These are phyloP conservation scores for Pygocentrus nattereri DNA, from an alignment of 2,797 vertebrate genomes.

Conservation along the genomic window DNA sequence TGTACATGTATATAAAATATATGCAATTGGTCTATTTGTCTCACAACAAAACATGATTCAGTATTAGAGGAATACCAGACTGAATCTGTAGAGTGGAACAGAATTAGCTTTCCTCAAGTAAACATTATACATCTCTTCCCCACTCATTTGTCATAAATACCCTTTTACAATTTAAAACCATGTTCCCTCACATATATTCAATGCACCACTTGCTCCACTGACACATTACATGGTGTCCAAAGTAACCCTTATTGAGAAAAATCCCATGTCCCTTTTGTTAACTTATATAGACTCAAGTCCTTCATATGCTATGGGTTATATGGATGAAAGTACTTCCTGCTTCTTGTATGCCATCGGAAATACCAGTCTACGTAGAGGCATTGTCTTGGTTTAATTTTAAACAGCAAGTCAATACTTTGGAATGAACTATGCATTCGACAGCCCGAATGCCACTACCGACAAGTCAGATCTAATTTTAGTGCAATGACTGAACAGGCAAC, in stretches of 20 bases:
- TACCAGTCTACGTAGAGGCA: not conserved
- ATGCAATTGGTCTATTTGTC: too few species aligned
- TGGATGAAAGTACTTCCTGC: constrained; percentile 46
- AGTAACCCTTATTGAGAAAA: not conserved
- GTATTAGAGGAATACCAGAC: not conserved
- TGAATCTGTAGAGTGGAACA: not conserved
- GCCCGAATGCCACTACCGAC: not conserved
- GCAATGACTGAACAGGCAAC: constrained; percentile 8
- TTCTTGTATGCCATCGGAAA: constrained; percentile 39
- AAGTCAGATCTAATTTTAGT: not conserved
- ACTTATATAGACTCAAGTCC: not conserved
- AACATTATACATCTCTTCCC: too few species aligned
- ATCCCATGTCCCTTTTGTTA: not conserved
- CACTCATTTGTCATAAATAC: too few species aligned
- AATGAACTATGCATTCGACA: not conserved
- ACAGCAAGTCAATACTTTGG: not conserved
- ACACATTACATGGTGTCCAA: not conserved
- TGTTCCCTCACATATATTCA: not conserved
- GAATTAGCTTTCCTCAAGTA: too few species aligned
- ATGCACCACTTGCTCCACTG: not conserved
- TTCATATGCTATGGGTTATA: not conserved
- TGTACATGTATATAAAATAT: too few species aligned
- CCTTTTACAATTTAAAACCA: not conserved
- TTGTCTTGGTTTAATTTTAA: not conserved
- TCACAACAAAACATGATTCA: too few species aligned